Base-by-base conservation (phyloP, 2,113 vertebrate genomes). In the Salvelinus alpinus region DNA sequence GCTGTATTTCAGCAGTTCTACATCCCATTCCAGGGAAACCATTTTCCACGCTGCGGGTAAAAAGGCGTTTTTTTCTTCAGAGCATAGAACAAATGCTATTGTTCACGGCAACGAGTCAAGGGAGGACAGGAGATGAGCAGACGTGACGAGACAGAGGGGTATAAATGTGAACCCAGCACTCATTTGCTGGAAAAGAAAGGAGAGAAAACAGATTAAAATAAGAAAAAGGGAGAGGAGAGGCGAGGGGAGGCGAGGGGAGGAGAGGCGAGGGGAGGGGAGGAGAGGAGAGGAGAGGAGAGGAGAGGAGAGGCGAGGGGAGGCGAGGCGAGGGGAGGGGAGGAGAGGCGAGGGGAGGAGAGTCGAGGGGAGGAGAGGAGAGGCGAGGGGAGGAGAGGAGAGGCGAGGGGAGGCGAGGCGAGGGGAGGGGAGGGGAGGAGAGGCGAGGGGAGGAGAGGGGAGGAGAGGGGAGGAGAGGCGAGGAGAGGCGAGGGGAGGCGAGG, bases 201-300 rank as follows among this genome's bases (percentile, higher is more conserved):
- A 78, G 75, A 70, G 38, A 27, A 20, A 20, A 81, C 64, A 76
- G 78, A 64, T 73, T 81, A 77, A 69, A 77, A 80, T 47, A 74
- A 85, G 20, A 48, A 79, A 67, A 34, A 83, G 75, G 62, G 74
- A 64, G 74, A 47, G 81, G 71, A 86, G 72, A 5, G 18, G 7
- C 1, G 76, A 24, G 24, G 24, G 24, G 24, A 77, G 59, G 34
- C 69, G 47, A 70, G 16, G 70, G 73, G 54, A 80, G 72, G 27
- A 71, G 51, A 72, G 54, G 24, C 24, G 24, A 24, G 24, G 24
- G 1, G 24, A 24, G 24, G 24, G 1, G 25, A 24, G 24, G 24
- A 24, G 24, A 24, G 24, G 24, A 24, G 24, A 24, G 24, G 24
- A 1, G 24, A 24, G 1, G 24, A 1, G 24, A 24, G 24, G 24